A percentile compares a stretch with the other conserved stretches of the same genome.
Evolutionary conservation across 2,888 invertebrate genomes (phyloP).

Genomic region (Calliopum simillimum): DNA sequence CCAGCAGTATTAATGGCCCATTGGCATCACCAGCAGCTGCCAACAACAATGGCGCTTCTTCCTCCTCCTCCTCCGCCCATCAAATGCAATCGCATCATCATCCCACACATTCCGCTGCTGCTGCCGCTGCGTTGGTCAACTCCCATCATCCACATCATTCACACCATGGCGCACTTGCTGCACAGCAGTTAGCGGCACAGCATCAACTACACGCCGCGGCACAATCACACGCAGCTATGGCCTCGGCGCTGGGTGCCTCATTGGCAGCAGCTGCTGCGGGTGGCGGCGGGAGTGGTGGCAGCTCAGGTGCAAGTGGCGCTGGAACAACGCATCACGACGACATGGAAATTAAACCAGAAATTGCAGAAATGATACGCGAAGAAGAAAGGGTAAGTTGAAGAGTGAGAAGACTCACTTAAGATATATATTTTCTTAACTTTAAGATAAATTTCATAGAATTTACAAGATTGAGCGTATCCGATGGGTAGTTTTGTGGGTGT

Average conservation of each 20-base stretch:
- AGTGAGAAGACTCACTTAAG: no score
- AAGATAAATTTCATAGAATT: no score
- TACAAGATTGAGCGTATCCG: no score
- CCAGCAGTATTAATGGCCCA: constrained; percentile 44
- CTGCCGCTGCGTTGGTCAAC: constrained; percentile 46
- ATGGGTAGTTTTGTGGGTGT: no score
- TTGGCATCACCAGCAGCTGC: constrained; percentile 49
- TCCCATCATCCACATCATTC: constrained; percentile 32
- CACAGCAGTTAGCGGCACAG: constrained; percentile 60
- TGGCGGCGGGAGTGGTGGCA: constrained; percentile 61
- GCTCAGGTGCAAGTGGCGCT: constrained; percentile 51
- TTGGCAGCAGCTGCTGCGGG: constrained; percentile 59
- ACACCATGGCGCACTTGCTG: constrained; percentile 50
- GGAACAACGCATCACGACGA: constrained; percentile 74
- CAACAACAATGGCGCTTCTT: constrained; percentile 42
- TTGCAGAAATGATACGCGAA: constrained; percentile 95
- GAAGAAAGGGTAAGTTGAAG: constrained; percentile 91
- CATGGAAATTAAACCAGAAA: constrained; percentile 92
- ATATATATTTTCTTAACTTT: no score
- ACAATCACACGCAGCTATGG: constrained; percentile 63
- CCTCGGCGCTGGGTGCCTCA: constrained; percentile 59
- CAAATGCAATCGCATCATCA: constrained; percentile 52
- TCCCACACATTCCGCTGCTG: constrained; percentile 62
- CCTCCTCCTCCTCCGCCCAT: constrained; percentile 44
- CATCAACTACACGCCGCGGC: constrained; percentile 58